phyloP scores from a whole-genome alignment of 2,113 vertebrate species.

The Nyctibius bracteatus region DNA sequence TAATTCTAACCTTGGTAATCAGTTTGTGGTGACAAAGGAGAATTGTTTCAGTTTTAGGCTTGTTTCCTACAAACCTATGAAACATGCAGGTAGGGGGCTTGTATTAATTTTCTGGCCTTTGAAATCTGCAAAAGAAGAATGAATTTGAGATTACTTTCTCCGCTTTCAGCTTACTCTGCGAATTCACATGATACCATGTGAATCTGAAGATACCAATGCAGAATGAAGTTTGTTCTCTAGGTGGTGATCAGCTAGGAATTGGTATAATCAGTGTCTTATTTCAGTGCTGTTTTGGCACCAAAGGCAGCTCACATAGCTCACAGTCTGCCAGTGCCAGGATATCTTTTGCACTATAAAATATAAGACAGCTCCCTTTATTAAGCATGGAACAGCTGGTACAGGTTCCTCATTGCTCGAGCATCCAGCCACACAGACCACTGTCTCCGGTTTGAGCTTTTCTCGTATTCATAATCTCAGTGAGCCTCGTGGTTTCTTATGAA shows the following conservation, averaged over 20 bases:
- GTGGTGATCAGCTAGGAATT: background rate
- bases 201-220: background rate
- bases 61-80: background rate
- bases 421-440: background rate
- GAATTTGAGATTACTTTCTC: background rate
- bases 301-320: background rate
- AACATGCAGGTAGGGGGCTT: accelerated
- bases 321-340: background rate
- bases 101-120: background rate
- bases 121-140: background rate
- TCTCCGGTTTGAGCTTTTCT: background rate
- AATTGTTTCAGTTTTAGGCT: background rate
- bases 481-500: background rate
- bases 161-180: background rate
- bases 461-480: background rate
- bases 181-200: background rate
- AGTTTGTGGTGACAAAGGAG: background rate
- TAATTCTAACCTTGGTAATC: background rate
- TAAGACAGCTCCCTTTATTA: conserved; percentile 16
- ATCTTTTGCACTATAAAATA: background rate
- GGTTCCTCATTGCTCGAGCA: conserved; percentile 19
- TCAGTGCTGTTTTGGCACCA: background rate
- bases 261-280: background rate
- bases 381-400: background rate
- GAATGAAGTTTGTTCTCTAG: background rate